A percentile compares a stretch with the other conserved stretches of the same genome.
Conservation (phyloP, 2,113 vertebrate species). For the Indri indri region DNA sequence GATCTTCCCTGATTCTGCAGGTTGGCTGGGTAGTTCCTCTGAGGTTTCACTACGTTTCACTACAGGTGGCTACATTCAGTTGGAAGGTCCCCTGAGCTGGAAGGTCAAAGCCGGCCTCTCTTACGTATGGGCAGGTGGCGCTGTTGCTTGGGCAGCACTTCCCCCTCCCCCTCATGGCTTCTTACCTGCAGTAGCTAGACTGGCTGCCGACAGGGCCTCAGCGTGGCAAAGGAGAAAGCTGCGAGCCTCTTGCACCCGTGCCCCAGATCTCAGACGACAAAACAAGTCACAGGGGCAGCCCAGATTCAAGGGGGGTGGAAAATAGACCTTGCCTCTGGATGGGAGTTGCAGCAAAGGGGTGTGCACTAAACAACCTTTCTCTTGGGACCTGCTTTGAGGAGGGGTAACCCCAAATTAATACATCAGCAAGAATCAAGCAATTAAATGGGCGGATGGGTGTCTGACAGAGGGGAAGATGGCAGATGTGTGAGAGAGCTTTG, state of each 20-base stretch:
- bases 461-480: too few species aligned
- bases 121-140: rapidly evolving
- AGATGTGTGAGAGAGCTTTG: not conserved
- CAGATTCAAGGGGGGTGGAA: not conserved
- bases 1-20: not conserved
- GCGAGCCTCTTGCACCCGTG: too few species aligned
- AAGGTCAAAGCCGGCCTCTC: not conserved
- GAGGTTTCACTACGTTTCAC: not conserved
- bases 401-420: not conserved
- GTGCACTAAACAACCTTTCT: not conserved
- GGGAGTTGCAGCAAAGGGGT: too few species aligned
- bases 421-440: not conserved
- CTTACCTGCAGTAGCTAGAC: not conserved
- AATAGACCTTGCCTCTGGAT: not conserved
- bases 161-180: not conserved
- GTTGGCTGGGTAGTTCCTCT: not conserved
- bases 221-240: not conserved
- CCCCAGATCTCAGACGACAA: not conserved
- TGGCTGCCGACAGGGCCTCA: not conserved
- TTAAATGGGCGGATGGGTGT: rapidly evolving
- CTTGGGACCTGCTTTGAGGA: not conserved
- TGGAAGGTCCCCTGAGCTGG: not conserved
- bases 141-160: not conserved
- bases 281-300: not conserved
- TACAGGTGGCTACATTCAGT: not conserved